Evolutionary conservation across 1,140 invertebrate species (phyloP).

Genomic region (Meteorus sp.): DNA sequence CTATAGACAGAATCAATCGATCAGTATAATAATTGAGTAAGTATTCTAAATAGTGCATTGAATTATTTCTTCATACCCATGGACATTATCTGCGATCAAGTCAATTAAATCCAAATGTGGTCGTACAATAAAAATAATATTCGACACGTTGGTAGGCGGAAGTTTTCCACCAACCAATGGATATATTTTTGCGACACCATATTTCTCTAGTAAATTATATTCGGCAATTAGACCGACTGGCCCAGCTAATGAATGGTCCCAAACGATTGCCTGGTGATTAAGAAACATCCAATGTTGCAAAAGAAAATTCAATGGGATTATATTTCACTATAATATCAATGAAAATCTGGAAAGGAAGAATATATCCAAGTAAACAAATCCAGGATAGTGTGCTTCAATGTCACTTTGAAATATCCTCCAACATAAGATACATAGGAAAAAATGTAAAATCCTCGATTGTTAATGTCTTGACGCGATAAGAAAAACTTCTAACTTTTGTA

Average conservation of each 20-base stretch:
- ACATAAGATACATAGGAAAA: too few relatives aligned
- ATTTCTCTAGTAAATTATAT: conserved; percentile 77
- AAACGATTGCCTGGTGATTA: conserved; percentile 86
- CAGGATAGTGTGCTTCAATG: too few relatives aligned
- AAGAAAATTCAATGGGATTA: too few relatives aligned
- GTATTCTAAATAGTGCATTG: too few relatives aligned
- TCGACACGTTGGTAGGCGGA: conserved; percentile 71
- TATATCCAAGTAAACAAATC: too few relatives aligned
- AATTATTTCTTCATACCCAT: conserved; percentile 66
- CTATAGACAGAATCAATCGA: conserved; percentile 35
- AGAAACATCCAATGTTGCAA: too few relatives aligned
- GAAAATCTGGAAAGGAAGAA: too few relatives aligned
- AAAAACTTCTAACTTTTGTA: too few relatives aligned
- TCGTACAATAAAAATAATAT: conserved; percentile 88
- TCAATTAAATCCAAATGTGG: conserved; percentile 84
- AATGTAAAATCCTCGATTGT: too few relatives aligned
- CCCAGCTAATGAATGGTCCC: conserved; percentile 87
- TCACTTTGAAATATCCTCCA: too few relatives aligned
- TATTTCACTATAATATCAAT: too few relatives aligned
- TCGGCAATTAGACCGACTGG: conserved; percentile 86
- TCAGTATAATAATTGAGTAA: conserved; percentile 15
- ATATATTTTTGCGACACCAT: conserved; percentile 79
- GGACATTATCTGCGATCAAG: conserved; percentile 80
- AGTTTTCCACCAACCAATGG: conserved; percentile 70
- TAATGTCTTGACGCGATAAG: too few relatives aligned